Conservation (phyloP, 2,888 invertebrate genomes). For the Lutraria lutraria region DNA sequence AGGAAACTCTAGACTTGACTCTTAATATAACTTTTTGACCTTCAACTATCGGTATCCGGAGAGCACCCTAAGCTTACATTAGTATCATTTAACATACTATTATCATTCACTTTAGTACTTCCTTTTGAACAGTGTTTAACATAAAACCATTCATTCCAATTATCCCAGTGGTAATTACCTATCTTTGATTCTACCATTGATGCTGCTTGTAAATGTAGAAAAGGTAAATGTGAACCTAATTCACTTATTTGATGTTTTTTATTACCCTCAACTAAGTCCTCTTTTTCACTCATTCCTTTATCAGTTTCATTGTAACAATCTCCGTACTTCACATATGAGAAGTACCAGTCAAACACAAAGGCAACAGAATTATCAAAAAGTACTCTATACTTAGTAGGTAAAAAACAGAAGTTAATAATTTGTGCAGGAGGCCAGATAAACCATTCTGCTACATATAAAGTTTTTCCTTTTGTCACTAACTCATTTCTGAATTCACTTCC, state of each 20-base stretch:
- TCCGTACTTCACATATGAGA: conserved; percentile 82
- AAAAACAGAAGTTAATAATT: conserved; percentile 95
- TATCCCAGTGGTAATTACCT: conserved; percentile 28
- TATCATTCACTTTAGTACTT: neutral
- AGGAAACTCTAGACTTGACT: too few relatives aligned
- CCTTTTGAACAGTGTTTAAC: neutral
- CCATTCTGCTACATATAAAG: conserved; percentile 95
- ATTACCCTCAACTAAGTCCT: neutral
- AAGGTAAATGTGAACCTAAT: conserved; percentile 47
- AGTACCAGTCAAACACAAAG: conserved; percentile 84
- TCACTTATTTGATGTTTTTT: conserved; percentile 11
- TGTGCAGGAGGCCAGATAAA: conserved; percentile 97
- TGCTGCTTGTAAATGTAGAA: conserved; percentile 49
- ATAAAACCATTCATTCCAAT: conserved; percentile 41
- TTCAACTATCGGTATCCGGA: too few relatives aligned
- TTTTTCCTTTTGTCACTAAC: conserved; percentile 90
- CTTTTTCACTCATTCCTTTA: neutral
- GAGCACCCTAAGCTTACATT: too few relatives aligned
- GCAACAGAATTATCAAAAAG: conserved; percentile 89
- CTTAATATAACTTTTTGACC: too few relatives aligned
- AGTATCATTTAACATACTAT: too few relatives aligned
- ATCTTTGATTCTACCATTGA: conserved; percentile 34
- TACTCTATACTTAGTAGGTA: conserved; percentile 94
- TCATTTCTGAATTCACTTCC: conserved; percentile 69
- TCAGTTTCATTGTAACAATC: conserved; percentile 25